A percentile compares a stretch with the other conserved stretches of the same genome.
phyloP scores from a whole-genome alignment of 1,140 invertebrate genomes.

The Ceratina australensis region DNA sequence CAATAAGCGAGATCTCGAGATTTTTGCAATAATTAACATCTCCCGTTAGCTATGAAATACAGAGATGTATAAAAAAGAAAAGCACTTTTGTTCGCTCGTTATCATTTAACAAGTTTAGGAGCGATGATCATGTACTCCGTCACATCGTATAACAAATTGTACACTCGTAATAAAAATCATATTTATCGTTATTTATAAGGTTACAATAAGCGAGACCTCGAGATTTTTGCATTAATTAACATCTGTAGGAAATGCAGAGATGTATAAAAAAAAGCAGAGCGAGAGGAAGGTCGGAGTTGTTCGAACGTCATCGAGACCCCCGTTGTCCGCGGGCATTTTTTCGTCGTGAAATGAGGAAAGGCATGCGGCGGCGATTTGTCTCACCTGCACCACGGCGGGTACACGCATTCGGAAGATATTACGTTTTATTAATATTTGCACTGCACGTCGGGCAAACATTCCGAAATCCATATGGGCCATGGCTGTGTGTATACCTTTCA shows the following conservation, averaged over 20 bases:
- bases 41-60: too few species aligned
- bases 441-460: slow-evolving; percentile 55
- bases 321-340: neutral
- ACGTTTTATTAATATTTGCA: slow-evolving; percentile 69
- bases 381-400: neutral
- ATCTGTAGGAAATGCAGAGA: too few species aligned
- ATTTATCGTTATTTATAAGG: too few species aligned
- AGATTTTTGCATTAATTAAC: too few species aligned
- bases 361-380: neutral
- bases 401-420: slow-evolving; percentile 60
- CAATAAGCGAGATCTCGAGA: too few species aligned
- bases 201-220: too few species aligned
- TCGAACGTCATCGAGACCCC: slow-evolving; percentile 8
- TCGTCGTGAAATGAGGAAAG: slow-evolving; percentile 9
- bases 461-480: slow-evolving; percentile 51
- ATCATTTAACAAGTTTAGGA: neutral
- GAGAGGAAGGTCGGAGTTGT: too few species aligned
- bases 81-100: too few species aligned
- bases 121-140: neutral
- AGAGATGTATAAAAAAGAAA: too few species aligned
- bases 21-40: too few species aligned
- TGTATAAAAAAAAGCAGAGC: too few species aligned
- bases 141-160: neutral
- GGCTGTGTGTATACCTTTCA: slow-evolving; percentile 45
- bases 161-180: neutral